Percentiles rank a stretch among this genome's conserved stretches.
These are phyloP conservation scores for Callopanchax toddi DNA, from an alignment of 2,113 vertebrate genomes.

Conservation along the genomic window DNA sequence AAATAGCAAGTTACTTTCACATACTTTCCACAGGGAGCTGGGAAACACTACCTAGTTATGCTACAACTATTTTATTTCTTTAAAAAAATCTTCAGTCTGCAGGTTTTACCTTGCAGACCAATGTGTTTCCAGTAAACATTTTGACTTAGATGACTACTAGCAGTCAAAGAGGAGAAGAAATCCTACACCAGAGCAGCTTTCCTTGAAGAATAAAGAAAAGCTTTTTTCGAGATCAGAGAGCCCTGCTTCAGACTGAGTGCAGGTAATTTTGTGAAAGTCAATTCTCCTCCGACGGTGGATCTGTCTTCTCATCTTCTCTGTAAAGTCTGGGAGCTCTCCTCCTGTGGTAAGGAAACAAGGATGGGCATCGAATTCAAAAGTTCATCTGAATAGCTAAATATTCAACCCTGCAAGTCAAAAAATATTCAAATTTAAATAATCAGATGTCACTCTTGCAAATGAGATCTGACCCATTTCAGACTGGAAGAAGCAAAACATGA, in stretches of 20 bases:
- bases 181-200: not conserved
- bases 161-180: slow-evolving; percentile 8
- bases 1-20: not conserved
- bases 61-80: too few species aligned
- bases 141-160: slow-evolving; percentile 3
- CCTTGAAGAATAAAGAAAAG: not conserved
- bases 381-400: not conserved
- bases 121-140: not conserved
- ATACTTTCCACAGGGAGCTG: not conserved
- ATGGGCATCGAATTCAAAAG: not conserved
- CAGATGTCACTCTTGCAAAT: not conserved
- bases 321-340: not conserved
- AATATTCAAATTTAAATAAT: slow-evolving; percentile 4
- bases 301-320: slow-evolving; percentile 1
- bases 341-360: not conserved
- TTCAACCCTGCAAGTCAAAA: not conserved
- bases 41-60: not conserved
- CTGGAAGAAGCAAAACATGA: not conserved
- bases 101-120: not conserved
- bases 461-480: not conserved
- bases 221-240: slow-evolving; percentile 5
- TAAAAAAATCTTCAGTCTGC: not conserved
- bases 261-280: slow-evolving; percentile 5
- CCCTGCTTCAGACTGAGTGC: not conserved
- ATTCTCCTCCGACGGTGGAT: not conserved